Percentiles rank a stretch among this genome's conserved stretches.
These are phyloP conservation scores for Campodea augens DNA, from an alignment of 1,140 invertebrate genomes.

Conservation along the genomic window DNA sequence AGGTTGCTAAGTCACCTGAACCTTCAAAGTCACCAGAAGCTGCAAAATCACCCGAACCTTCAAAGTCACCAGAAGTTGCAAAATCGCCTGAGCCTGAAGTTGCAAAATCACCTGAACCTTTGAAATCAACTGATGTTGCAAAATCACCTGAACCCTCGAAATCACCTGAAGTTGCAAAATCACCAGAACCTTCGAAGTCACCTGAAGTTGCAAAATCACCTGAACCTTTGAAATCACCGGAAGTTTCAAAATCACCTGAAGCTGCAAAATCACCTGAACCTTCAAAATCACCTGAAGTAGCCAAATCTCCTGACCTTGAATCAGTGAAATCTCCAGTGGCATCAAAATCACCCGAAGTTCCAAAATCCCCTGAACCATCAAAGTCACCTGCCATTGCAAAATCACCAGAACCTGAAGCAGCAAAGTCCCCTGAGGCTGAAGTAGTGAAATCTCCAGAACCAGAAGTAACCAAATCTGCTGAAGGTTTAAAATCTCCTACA, in stretches of 20 bases:
- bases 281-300: background rate
- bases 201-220: background rate
- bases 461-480: background rate
- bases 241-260: background rate
- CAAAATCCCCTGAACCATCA: background rate
- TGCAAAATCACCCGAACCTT: background rate
- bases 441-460: background rate
- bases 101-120: background rate
- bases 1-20: background rate
- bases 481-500: background rate
- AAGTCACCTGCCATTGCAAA: background rate
- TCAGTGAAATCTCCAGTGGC: background rate
- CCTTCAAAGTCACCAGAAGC: background rate
- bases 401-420: background rate
- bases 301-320: background rate
- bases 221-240: background rate
- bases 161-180: background rate
- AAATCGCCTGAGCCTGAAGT: background rate
- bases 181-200: background rate
- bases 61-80: background rate
- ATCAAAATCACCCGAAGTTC: background rate
- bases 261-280: background rate
- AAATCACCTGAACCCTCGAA: background rate
- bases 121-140: background rate
- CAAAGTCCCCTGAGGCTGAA: background rate